These are phyloP conservation scores for Percopsis transmontana DNA, from an alignment of 2,113 vertebrate genomes.

Conservation along the genomic window DNA sequence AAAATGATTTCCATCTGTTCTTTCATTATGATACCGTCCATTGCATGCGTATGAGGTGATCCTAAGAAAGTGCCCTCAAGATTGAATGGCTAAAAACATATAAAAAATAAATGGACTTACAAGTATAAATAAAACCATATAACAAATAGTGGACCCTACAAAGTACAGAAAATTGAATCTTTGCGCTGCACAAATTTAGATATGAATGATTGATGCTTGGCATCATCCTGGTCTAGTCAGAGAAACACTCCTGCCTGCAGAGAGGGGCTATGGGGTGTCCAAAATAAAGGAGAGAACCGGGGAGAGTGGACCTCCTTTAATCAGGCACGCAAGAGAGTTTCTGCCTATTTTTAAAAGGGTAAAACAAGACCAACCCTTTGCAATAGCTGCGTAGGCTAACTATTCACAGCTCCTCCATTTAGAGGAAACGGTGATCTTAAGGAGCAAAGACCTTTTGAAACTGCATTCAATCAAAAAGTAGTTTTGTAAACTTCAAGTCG, in stretches of 20 bases:
- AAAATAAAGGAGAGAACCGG: conserved; percentile 15
- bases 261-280: conserved; percentile 30
- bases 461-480: neutral
- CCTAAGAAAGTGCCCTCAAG: conserved; percentile 37
- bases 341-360: neutral
- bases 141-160: conserved; percentile 55
- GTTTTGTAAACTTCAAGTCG: neutral
- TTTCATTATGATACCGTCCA: neutral
- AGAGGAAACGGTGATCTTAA: neutral
- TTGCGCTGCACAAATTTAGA: conserved; percentile 66
- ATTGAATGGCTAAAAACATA: conserved; percentile 40
- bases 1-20: neutral
- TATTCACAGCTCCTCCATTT: neutral
- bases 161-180: conserved; percentile 74
- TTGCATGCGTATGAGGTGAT: conserved; percentile 3
- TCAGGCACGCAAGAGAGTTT: conserved; percentile 15
- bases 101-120: conserved; percentile 62
- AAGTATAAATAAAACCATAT: conserved; percentile 73
- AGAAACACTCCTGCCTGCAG: conserved; percentile 49
- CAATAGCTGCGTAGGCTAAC: neutral
- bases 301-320: conserved; percentile 25
- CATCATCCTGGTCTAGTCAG: conserved; percentile 55
- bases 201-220: conserved; percentile 68
- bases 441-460: neutral
- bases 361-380: conserved; percentile 13